Percentiles rank a stretch among this genome's conserved stretches.
Conservation (phyloP, 2,888 invertebrate species). For the Hirtodrosophila confusa region DNA sequence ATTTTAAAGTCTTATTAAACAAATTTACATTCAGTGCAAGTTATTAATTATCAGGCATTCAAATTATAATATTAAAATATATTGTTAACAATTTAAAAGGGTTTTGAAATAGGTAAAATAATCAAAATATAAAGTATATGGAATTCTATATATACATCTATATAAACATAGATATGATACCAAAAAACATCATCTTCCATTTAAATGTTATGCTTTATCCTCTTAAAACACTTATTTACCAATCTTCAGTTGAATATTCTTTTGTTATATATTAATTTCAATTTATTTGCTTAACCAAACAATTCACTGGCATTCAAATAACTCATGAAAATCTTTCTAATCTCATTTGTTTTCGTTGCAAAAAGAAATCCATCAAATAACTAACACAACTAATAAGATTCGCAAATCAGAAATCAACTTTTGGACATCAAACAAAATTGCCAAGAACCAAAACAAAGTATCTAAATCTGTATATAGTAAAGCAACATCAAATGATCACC, state of each 20-base stretch:
- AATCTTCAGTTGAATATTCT: too few relatives aligned
- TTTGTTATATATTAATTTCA: background rate
- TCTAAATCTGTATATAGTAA: conserved; percentile 30
- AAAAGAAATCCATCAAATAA: conserved; percentile 34
- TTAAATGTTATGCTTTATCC: background rate
- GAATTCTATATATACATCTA: too few relatives aligned
- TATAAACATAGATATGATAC: too few relatives aligned
- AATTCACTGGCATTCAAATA: conserved; percentile 29
- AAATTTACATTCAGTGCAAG: too few relatives aligned
- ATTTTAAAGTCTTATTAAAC: too few relatives aligned
- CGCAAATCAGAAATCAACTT: conserved; percentile 32
- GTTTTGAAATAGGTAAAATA: too few relatives aligned
- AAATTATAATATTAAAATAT: too few relatives aligned
- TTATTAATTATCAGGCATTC: too few relatives aligned
- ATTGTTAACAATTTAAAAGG: too few relatives aligned
- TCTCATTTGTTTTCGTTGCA: conserved; percentile 55
- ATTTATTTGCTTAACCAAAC: background rate
- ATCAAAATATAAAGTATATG: too few relatives aligned
- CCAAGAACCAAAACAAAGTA: conserved; percentile 1
- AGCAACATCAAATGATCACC: conserved; percentile 35
- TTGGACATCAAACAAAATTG: conserved; percentile 40
- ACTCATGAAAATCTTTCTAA: conserved; percentile 43
- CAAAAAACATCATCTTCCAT: too few relatives aligned
- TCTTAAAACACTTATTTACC: too few relatives aligned
- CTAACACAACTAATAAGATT: conserved; percentile 36